These are phyloP conservation scores for Galerucella nymphaeae DNA, from an alignment of 2,888 invertebrate species.

Conservation along the genomic window DNA sequence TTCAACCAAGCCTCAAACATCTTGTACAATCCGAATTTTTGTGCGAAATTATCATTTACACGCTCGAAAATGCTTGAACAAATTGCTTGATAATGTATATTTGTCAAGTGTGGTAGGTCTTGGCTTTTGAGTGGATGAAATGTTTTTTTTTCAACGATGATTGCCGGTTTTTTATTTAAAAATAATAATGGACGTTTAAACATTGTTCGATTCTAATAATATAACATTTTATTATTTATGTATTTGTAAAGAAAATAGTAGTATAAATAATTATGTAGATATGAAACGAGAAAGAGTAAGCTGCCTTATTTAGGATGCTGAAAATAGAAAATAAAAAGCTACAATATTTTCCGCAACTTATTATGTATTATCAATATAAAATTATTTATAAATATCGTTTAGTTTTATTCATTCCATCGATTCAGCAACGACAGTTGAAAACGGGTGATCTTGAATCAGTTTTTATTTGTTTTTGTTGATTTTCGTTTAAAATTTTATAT, in stretches of 20 bases:
- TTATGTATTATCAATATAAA: conserved; percentile 30
- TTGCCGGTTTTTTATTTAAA: conserved; percentile 4
- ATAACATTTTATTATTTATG: conserved; percentile 29
- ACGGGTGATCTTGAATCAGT: too few species aligned
- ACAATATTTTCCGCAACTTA: conserved; percentile 33
- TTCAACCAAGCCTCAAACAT: too few species aligned
- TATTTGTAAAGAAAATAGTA: conserved; percentile 33
- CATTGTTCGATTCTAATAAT: conserved; percentile 18
- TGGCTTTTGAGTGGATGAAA: too few species aligned
- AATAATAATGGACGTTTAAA: background rate
- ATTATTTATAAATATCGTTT: conserved; percentile 27
- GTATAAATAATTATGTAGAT: conserved; percentile 32
- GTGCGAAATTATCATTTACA: too few species aligned
- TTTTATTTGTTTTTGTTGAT: too few species aligned
- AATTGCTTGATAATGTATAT: too few species aligned
- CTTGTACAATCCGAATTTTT: too few species aligned
- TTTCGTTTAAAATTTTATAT: too few species aligned
- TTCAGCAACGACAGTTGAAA: too few species aligned
- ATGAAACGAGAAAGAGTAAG: conserved; percentile 31
- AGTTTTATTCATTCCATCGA: background rate
- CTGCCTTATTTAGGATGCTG: conserved; percentile 36
- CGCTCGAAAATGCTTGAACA: too few species aligned
- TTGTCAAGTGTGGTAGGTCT: too few species aligned
- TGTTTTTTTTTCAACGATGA: background rate
- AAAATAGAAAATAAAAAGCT: conserved; percentile 29